Evolutionary conservation across 2,113 vertebrate species (phyloP).

Genomic region (Alexandromys fortis): DNA sequence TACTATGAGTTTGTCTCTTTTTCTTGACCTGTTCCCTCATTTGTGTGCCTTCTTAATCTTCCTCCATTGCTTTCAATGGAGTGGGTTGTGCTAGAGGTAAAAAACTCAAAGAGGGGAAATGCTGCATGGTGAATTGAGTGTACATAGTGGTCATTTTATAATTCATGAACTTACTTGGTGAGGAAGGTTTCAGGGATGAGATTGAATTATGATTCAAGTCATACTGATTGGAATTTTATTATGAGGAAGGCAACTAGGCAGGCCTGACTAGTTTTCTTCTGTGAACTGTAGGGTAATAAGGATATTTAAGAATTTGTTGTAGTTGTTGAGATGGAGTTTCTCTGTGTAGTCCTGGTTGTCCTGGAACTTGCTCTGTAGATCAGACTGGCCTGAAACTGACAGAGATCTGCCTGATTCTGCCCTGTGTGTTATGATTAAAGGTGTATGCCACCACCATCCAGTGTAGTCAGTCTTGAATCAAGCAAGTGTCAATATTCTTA

Average conservation of each 20-base stretch:
- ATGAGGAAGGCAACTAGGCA: background rate
- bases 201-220: constrained; percentile 59
- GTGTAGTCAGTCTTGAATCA: background rate
- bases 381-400: background rate
- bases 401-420: background rate
- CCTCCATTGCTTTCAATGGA: constrained; percentile 24
- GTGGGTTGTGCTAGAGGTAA: background rate
- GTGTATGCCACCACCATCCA: background rate
- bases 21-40: constrained; percentile 35
- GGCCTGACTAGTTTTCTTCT: constrained; percentile 38
- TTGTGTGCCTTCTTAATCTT: background rate
- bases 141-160: constrained; percentile 6
- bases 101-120: constrained; percentile 23
- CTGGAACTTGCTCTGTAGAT: background rate
- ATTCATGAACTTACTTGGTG: constrained; percentile 31
- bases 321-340: background rate
- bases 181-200: constrained; percentile 21
- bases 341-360: background rate
- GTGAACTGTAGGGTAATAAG: constrained; percentile 33
- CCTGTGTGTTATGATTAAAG: background rate
- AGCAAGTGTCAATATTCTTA: background rate
- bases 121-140: background rate
- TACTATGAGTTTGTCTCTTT: constrained; percentile 19
- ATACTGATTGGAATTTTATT: constrained; percentile 48
- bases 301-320: constrained; percentile 34